These are phyloP conservation scores for Mayetiola destructor DNA, from an alignment of 2,888 invertebrate genomes.

Conservation along the genomic window DNA sequence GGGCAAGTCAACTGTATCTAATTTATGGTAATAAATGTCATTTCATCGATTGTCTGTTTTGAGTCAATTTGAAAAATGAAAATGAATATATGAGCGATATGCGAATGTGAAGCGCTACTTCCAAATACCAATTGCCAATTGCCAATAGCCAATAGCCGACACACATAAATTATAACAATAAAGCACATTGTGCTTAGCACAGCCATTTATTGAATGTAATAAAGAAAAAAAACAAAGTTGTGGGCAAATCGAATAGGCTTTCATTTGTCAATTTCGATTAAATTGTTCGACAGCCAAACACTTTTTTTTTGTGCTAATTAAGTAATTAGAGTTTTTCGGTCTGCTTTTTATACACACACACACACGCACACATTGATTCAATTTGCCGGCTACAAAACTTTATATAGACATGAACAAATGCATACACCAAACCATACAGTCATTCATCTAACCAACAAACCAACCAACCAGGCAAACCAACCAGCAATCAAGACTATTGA, in stretches of 20 bases:
- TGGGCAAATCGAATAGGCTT: background rate
- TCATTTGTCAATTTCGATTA: conserved; percentile 10
- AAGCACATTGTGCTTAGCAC: too few relatives aligned
- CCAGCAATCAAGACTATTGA: too few relatives aligned
- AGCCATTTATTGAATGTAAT: too few relatives aligned
- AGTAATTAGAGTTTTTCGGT: conserved; percentile 12
- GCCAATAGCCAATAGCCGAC: too few relatives aligned
- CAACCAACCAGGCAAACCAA: too few relatives aligned
- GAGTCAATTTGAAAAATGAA: conserved; percentile 1
- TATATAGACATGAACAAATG: too few relatives aligned
- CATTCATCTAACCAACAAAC: too few relatives aligned
- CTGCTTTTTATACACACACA: too few relatives aligned
- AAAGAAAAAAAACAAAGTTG: too few relatives aligned
- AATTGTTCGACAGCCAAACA: background rate
- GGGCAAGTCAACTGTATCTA: background rate
- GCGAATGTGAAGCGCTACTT: background rate
- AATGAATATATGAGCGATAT: too few relatives aligned
- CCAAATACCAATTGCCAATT: background rate
- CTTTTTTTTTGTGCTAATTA: background rate
- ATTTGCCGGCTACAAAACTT: background rate
- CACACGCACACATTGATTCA: background rate
- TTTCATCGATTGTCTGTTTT: background rate
- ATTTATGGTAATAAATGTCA: conserved; percentile 8
- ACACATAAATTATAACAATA: too few relatives aligned
- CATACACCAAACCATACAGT: too few relatives aligned